These are phyloP conservation scores for Synanthedon formicaeformis DNA, from an alignment of 2,888 invertebrate species.

Conservation along the genomic window DNA sequence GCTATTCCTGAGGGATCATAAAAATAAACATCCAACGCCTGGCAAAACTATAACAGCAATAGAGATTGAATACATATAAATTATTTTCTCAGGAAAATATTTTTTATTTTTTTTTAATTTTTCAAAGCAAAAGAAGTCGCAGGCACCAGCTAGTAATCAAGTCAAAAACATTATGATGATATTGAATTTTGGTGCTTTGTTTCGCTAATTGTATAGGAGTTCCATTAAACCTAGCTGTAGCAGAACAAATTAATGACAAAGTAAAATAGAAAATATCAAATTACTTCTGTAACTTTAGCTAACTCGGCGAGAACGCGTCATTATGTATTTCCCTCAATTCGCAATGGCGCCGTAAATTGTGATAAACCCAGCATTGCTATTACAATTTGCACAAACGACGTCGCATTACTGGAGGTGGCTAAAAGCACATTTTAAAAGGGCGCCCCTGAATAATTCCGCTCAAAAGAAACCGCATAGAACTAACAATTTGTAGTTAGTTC, in stretches of 20 bases:
- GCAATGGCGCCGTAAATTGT: conserved; percentile 37
- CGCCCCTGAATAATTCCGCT: conserved; percentile 32
- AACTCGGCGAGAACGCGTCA: background rate
- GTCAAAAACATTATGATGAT: too few relatives aligned
- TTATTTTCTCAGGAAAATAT: too few relatives aligned
- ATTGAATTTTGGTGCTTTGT: too few relatives aligned
- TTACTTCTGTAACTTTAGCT: conserved; percentile 20
- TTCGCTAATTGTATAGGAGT: too few relatives aligned
- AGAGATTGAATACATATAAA: too few relatives aligned
- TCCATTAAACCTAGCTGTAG: background rate
- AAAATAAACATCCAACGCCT: too few relatives aligned
- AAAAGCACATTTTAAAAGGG: conserved; percentile 49
- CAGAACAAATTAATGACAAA: background rate
- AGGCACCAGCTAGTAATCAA: too few relatives aligned
- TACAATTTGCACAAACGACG: conserved; percentile 43
- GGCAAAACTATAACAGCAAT: too few relatives aligned
- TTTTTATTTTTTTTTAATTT: too few relatives aligned
- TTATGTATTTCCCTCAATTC: conserved; percentile 18
- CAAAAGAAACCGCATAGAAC: conserved; percentile 2
- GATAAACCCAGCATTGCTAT: conserved; percentile 35
- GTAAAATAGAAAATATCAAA: conserved; percentile 6
- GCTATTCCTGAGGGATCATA: too few relatives aligned
- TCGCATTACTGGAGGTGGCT: conserved; percentile 31
- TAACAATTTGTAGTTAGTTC: background rate
- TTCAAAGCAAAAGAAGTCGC: too few relatives aligned